Percentiles rank a stretch among this genome's conserved stretches.
Evolutionary conservation across 2,113 vertebrate species (phyloP).

Genomic region (Pygathrix nemaeus): DNA sequence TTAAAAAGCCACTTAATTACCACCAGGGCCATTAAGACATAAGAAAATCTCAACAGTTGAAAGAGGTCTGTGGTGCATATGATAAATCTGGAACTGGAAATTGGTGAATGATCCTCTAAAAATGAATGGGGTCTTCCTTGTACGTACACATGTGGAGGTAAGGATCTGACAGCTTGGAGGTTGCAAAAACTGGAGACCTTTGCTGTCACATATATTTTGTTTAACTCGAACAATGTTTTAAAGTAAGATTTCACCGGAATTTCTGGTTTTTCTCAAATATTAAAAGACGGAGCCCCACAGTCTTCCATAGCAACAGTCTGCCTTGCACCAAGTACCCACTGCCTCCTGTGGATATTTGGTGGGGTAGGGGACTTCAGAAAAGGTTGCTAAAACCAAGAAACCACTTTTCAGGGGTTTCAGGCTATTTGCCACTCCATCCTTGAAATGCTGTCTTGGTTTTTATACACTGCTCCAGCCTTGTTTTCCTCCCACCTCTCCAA

Average conservation of each 20-base stretch:
- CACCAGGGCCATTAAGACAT: background rate
- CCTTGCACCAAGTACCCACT: background rate
- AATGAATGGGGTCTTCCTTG: background rate
- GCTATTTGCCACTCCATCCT: background rate
- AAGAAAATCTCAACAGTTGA: background rate
- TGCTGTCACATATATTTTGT: background rate
- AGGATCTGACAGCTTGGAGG: background rate
- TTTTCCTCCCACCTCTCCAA: background rate
- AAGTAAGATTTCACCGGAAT: background rate
- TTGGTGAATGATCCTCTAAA: background rate
- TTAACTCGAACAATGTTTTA: background rate
- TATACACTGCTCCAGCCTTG: background rate
- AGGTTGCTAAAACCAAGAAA: background rate
- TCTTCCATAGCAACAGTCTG: background rate
- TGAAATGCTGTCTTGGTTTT: background rate
- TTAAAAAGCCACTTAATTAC: background rate
- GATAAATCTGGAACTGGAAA: background rate
- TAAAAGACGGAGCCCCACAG: background rate
- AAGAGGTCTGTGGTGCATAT: background rate
- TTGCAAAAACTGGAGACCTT: background rate
- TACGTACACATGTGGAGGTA: background rate
- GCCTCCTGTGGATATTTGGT: background rate
- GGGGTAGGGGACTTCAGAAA: background rate
- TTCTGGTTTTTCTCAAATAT: constrained; percentile 1
- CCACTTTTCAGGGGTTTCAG: background rate